Evolutionary conservation across 2,797 vertebrate genomes (phyloP), one percentile per base, ranked within the genome.

Genomic region (Apodemus agrarius): DNA sequence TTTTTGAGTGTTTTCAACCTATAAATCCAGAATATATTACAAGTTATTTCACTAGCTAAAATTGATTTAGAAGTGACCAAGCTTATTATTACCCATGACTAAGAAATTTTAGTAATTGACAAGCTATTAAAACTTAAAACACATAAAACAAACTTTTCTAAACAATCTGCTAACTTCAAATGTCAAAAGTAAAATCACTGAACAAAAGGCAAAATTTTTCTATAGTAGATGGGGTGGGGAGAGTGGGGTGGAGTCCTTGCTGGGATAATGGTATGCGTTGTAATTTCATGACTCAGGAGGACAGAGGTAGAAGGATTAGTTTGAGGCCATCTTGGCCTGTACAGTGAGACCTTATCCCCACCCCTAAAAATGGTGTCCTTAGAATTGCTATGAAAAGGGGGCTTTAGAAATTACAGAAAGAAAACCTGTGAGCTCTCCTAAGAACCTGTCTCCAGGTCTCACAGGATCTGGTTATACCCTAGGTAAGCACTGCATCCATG

Each of bases 121-220:
- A 90, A 91, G 92, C 0, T 94, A 69, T 93, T 93, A 91, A 90
- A 90, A 54, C 43, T 85, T 72, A 92, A 83, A 87, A 84, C 52
- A 94, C 19, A 89, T n/a, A 91, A 31, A 96, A n/a, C n/a, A 90
- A 76, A 65, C 79, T 82, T 93, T 92, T 78, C 91, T 90, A 92
- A 40, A 91, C 61, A 88, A 80, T 78, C 26, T 61, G 9, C 31
- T 89, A 93, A 91, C 16, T 37, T 89, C 69, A 94, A 97, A 79
- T 43, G 21, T 4, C 78, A 93, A 96, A 37, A 93, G 9, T 43
- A 84, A 92, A 21, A 80, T 69, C 82, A 79, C 4, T 65, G 29
- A 86, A 81, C 34, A 96, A 34, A 43, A 14, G 31, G 22, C 82
- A n/a, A 88, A 80, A 84, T 74, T 81, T 26, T 63, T 67, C 79